A percentile compares a stretch with the other conserved stretches of the same genome.
Evolutionary conservation across 2,797 vertebrate species (phyloP).

Genomic region (Erethizon dorsatum): DNA sequence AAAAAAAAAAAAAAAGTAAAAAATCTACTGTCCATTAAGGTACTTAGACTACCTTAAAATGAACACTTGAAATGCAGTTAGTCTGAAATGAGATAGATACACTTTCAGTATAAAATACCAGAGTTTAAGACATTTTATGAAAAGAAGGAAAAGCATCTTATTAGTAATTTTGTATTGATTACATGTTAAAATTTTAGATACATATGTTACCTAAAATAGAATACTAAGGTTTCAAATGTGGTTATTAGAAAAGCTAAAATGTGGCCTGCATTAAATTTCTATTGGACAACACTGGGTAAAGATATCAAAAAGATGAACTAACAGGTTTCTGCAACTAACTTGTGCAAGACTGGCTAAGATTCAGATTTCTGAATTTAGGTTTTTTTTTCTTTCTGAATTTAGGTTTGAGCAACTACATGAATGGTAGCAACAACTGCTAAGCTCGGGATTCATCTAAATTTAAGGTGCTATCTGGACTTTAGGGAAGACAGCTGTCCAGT

Average conservation of each 20-base stretch:
- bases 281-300: background rate
- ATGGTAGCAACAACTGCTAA: background rate
- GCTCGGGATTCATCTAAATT: slow-evolving; percentile 15
- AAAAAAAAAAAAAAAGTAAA: background rate
- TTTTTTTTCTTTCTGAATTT: too few species aligned
- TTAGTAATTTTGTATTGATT: slow-evolving; percentile 9
- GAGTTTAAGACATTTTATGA: background rate
- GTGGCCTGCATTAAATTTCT: background rate
- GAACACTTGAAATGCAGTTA: slow-evolving; percentile 27
- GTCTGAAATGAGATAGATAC: background rate
- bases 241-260: slow-evolving; percentile 14
- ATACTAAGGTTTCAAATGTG: background rate
- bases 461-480: slow-evolving; percentile 27
- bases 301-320: slow-evolving; percentile 11
- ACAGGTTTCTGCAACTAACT: slow-evolving; percentile 41
- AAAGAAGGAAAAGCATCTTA: slow-evolving; percentile 44
- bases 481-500: background rate
- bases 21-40: background rate
- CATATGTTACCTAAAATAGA: background rate
- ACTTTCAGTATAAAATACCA: background rate
- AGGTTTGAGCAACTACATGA: slow-evolving; percentile 20
- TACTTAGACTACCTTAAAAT: background rate
- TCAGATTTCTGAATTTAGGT: slow-evolving; percentile 15
- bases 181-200: slow-evolving; percentile 8
- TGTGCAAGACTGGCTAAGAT: background rate